Percentiles rank a stretch among this genome's conserved stretches.
Evolutionary conservation across 2,797 vertebrate genomes (phyloP).

Genomic region (Phataginus tetradactyla): DNA sequence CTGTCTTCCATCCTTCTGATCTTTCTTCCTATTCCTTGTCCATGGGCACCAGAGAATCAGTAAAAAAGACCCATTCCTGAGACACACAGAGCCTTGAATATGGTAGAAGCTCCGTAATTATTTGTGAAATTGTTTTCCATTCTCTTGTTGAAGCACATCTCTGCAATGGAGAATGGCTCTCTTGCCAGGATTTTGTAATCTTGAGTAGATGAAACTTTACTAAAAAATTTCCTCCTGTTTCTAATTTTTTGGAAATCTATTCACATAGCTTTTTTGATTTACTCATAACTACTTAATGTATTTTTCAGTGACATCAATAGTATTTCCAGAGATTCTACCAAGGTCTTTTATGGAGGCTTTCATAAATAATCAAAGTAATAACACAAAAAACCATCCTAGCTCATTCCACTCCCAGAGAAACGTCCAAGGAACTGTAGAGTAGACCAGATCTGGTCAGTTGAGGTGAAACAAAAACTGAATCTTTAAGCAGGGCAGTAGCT

Average conservation of each 20-base stretch:
- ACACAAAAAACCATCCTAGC: neutral
- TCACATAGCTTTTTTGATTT: neutral
- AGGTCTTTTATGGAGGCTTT: neutral
- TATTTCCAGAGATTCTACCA: constrained; percentile 23
- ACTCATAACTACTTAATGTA: neutral
- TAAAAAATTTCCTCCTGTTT: neutral
- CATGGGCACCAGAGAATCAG: too few relatives aligned
- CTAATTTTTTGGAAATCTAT: constrained; percentile 16
- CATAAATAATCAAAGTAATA: constrained; percentile 23
- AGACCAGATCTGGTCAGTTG: neutral
- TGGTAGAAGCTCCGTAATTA: neutral
- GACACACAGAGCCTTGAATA: neutral
- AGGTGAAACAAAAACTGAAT: neutral
- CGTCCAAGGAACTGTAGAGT: neutral
- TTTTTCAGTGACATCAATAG: neutral
- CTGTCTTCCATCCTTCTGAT: too few relatives aligned
- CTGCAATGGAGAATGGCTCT: neutral
- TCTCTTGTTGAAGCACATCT: neutral
- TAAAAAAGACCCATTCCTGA: too few relatives aligned
- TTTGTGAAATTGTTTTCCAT: constrained; percentile 17
- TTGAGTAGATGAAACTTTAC: neutral
- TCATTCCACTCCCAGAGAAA: neutral
- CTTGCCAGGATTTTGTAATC: neutral
- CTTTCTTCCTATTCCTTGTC: too few relatives aligned
- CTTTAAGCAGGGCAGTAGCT: neutral